Evolutionary conservation across 2,888 invertebrate genomes (phyloP).

Genomic region (Eledona agricola): DNA sequence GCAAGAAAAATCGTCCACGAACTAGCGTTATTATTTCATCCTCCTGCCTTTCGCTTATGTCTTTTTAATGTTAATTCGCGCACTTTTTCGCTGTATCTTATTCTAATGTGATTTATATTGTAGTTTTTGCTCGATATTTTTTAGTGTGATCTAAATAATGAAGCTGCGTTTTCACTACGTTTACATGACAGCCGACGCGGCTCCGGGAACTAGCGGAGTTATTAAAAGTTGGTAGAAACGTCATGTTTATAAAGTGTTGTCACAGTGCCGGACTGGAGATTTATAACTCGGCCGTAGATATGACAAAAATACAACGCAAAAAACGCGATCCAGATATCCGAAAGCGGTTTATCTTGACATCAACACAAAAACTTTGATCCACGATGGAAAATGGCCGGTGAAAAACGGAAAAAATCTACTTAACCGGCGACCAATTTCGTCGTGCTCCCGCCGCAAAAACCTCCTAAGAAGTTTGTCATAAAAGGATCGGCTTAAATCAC

Average conservation of each 20-base stretch:
- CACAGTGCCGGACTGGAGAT: conserved; percentile 4
- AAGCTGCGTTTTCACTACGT: conserved; percentile 7
- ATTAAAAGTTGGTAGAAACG: conserved; percentile 17
- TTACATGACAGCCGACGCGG: conserved; percentile 7
- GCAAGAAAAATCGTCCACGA: conserved; percentile 18
- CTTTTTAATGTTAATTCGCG: conserved; percentile 21
- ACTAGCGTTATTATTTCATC: conserved; percentile 20
- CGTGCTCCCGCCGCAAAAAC: conserved; percentile 13
- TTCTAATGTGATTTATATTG: conserved; percentile 23
- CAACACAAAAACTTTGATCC: conserved; percentile 5
- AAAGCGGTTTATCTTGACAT: too few species aligned
- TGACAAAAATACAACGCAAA: background rate
- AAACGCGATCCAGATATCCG: too few species aligned
- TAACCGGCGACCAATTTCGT: conserved; percentile 5
- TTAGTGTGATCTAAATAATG: conserved; percentile 17
- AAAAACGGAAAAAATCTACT: conserved; percentile 15
- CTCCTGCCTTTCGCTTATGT: conserved; percentile 12
- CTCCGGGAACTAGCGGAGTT: conserved; percentile 12
- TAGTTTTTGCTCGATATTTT: conserved; percentile 19
- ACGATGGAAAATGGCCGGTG: conserved; percentile 2
- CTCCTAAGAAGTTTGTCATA: conserved; percentile 12
- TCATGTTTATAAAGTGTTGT: too few species aligned
- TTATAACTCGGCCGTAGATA: conserved; percentile 5
- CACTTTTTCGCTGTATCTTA: conserved; percentile 16
- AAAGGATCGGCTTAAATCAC: conserved; percentile 21